Evolutionary conservation across 2,888 invertebrate species (phyloP).

Genomic region (Bombylius discolor): DNA sequence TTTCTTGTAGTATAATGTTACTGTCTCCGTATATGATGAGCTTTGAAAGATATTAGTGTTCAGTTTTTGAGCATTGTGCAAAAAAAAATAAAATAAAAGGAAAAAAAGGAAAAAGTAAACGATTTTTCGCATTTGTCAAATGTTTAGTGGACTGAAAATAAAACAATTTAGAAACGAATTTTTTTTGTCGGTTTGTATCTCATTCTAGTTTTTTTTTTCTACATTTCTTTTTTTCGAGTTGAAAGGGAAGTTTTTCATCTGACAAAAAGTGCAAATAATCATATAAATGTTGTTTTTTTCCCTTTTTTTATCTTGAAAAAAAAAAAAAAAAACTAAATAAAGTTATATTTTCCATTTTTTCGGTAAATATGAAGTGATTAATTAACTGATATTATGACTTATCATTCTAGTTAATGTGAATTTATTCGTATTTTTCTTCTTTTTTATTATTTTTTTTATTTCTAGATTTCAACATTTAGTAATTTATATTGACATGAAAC

Average conservation of each 20-base stretch:
- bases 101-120: background rate
- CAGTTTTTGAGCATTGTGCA: constrained; percentile 1
- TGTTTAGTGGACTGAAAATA: constrained; percentile 13
- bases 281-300: constrained; percentile 15
- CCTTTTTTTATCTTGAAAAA: background rate
- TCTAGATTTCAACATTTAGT: background rate
- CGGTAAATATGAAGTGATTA: constrained; percentile 6
- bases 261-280: constrained; percentile 13
- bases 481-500: too few species aligned
- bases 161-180: constrained; percentile 12
- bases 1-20: background rate
- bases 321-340: background rate
- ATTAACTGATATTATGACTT: constrained; percentile 10
- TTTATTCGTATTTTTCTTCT: background rate
- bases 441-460: too few species aligned
- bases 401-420: constrained; percentile 8
- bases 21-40: background rate
- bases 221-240: background rate
- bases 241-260: background rate
- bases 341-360: too few species aligned
- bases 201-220: background rate
- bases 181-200: constrained; percentile 1
- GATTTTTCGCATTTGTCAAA: constrained; percentile 11
- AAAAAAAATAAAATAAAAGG: background rate
- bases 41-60: constrained; percentile 10